Conservation (phyloP, 2,113 vertebrate species). For the Anser cygnoides region DNA sequence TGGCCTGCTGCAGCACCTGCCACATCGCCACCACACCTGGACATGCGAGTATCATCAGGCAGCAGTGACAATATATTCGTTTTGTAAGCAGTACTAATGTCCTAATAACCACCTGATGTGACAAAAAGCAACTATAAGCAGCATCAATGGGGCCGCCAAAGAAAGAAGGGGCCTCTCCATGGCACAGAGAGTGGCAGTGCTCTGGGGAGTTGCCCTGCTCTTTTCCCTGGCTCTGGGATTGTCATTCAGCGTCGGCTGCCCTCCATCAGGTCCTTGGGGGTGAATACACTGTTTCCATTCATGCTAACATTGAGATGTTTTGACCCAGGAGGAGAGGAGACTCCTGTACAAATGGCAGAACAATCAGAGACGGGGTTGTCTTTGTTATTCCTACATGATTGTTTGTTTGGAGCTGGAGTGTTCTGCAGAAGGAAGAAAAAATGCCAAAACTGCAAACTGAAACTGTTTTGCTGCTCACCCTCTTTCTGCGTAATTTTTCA, state of each 20-base stretch:
- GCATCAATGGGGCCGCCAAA: not conserved
- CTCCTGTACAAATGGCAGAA: not conserved
- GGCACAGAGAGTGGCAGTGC: rapidly evolving
- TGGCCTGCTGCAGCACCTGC: no score
- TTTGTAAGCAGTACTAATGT: not conserved
- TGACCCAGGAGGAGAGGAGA: not conserved
- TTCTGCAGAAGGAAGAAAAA: not conserved
- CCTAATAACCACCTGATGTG: not conserved
- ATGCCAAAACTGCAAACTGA: not conserved
- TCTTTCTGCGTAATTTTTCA: not conserved
- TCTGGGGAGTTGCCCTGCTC: rapidly evolving
- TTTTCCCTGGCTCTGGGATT: not conserved
- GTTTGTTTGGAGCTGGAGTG: not conserved
- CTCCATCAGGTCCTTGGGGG: not conserved
- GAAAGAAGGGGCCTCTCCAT: no score
- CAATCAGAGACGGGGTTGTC: rapidly evolving
- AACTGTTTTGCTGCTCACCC: not conserved
- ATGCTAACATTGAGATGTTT: not conserved
- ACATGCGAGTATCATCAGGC: not conserved
- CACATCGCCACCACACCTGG: rapidly evolving
- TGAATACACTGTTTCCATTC: rapidly evolving
- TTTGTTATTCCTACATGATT: not conserved
- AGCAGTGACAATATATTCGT: not conserved
- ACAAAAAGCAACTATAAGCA: not conserved
- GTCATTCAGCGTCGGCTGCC: rapidly evolving